Base-by-base conservation (phyloP, 2,888 invertebrate species). In the Hydroisotoma schaefferi region DNA sequence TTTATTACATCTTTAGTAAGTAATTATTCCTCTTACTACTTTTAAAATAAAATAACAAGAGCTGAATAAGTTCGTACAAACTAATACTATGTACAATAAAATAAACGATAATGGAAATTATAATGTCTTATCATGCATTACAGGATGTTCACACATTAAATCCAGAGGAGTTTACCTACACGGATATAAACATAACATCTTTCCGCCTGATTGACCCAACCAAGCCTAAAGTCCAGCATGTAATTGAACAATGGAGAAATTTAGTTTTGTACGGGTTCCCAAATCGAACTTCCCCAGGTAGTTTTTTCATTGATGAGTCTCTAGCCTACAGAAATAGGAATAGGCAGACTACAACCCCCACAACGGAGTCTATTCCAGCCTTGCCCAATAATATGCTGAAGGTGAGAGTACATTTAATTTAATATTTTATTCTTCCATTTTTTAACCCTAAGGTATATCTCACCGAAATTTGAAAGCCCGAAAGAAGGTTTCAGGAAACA, bases 121-220 rank as follows among this genome's bases (percentile, higher is more conserved):
- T n/a, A n/a, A n/a, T n/a, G n/a, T n/a, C n/a, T n/a, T n/a, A n/a
- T n/a, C n/a, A n/a, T n/a, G n/a, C 26, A 40, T 10, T 74, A 2
- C 75, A 92, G 91, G 94, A 94, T 78, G 81, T 95, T 65, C 90
- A 94, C 74, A 91, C 90, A 57, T 86, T 97, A 33, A 89, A 94
- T 78, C 80, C 95, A 74, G 91, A 92, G 75, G 91, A 93, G 77
- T 95, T 95, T 78, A 90, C 90, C 76, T 91, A 94, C 77, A 91
- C 93, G 8, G 94, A 94, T 29, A 94, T 94, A 26, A 95, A 95
- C 78, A 92, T 97, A 71, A 94, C 95, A 1, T 92, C 94, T 4
- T 86, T 95, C 75, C 85, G 94, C 70, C 80, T 97, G 70, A 87
- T 95, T 46, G 91, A 94, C 77, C 90, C 90, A 25, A 85, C 87